phyloP scores from a whole-genome alignment of 2,888 invertebrate genomes.

The Protula sp. region DNA sequence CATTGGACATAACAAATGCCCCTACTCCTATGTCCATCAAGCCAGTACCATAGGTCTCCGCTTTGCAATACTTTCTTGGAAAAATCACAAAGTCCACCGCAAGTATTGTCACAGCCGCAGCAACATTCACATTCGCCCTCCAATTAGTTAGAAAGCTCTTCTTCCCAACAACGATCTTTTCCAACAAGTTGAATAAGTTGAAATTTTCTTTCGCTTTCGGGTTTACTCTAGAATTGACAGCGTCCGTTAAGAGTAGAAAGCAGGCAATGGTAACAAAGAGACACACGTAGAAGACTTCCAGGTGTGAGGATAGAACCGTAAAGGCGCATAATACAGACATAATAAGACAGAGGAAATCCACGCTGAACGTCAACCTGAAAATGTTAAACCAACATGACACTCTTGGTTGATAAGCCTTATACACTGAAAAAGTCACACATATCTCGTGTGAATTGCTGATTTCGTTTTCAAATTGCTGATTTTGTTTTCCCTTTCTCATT shows the following conservation, averaged over 20 bases:
- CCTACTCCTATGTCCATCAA: constrained; percentile 96
- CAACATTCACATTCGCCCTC: constrained; percentile 37
- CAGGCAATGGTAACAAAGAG: no score
- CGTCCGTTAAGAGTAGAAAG: no score
- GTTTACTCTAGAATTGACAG: no score
- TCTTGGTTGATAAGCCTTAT: no score
- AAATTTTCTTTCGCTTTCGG: no score
- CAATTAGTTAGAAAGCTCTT: constrained; percentile 38
- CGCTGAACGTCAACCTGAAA: no score
- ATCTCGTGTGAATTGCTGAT: background rate
- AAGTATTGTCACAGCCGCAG: constrained; percentile 68
- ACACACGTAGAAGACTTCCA: no score
- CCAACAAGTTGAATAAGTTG: background rate
- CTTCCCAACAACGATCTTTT: constrained; percentile 11
- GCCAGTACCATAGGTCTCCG: constrained; percentile 71
- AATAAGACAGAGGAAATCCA: no score
- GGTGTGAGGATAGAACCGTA: no score
- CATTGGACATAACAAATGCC: constrained; percentile 60
- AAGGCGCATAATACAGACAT: no score
- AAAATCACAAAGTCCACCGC: constrained; percentile 90
- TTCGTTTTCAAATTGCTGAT: background rate
- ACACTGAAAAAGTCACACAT: background rate
- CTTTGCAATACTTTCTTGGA: constrained; percentile 81
- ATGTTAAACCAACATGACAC: no score
- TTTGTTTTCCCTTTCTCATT: background rate